phyloP scores from a whole-genome alignment of 2,113 vertebrate species.

The Sapayoa aenigma region DNA sequence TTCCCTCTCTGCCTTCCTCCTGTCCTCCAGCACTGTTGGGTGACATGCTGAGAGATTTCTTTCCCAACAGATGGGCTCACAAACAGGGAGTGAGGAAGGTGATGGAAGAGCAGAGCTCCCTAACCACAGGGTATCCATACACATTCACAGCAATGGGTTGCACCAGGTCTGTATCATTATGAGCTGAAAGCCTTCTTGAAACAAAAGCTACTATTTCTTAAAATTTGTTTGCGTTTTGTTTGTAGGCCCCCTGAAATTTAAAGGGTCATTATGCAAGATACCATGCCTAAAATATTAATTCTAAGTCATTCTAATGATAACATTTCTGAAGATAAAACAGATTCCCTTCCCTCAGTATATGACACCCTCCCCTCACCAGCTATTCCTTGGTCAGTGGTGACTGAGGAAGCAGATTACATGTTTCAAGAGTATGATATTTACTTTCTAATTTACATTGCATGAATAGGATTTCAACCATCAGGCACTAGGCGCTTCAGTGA shows the following conservation, averaged over 20 bases:
- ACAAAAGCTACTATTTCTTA: not conserved
- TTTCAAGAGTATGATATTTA: not conserved
- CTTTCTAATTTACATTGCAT: not conserved
- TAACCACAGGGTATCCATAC: not conserved
- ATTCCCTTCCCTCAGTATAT: not conserved
- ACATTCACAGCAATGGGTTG: not conserved
- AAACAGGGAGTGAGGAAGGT: constrained; percentile 1
- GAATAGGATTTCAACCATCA: not conserved
- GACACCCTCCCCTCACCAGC: not conserved
- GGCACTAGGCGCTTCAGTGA: not conserved
- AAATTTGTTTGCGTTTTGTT: not conserved
- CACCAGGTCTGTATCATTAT: not conserved
- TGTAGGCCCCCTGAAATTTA: not conserved
- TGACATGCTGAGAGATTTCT: not conserved
- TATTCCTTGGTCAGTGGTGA: not conserved
- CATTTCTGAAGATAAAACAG: not conserved
- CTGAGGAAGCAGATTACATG: not conserved
- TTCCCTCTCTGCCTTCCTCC: not conserved
- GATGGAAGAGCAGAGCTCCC: constrained; percentile 6
- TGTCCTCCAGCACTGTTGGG: not conserved
- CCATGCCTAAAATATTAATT: not conserved
- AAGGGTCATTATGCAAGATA: not conserved
- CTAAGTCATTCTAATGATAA: not conserved
- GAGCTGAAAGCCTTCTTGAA: not conserved
- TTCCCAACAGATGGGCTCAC: constrained; percentile 20